These are phyloP conservation scores for Platycheirus albimanus DNA, from an alignment of 2,888 invertebrate genomes.

Conservation along the genomic window DNA sequence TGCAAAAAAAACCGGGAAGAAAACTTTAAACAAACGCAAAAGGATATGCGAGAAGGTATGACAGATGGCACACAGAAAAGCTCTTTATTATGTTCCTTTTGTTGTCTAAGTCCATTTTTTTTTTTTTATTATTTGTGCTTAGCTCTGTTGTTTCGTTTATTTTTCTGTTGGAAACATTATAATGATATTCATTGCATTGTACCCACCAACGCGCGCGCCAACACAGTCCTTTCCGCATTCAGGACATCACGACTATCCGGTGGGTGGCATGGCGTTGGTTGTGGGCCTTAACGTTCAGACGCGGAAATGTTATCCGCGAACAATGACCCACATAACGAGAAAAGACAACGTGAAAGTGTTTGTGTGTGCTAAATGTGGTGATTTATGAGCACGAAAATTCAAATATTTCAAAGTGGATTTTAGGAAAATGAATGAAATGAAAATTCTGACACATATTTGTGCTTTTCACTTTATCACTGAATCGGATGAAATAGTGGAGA, in stretches of 20 bases:
- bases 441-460: slow-evolving; percentile 67
- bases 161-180: slow-evolving; percentile 30
- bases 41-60: slow-evolving; percentile 67
- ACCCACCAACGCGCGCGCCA: neutral
- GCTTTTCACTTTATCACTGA: slow-evolving; percentile 39
- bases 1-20: slow-evolving; percentile 27
- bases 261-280: neutral
- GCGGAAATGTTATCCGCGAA: slow-evolving; percentile 71
- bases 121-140: slow-evolving; percentile 38
- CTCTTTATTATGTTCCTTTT: slow-evolving; percentile 61
- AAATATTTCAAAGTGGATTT: slow-evolving; percentile 70
- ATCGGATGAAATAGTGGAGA: slow-evolving; percentile 7
- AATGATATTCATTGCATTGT: slow-evolving; percentile 70
- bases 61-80: slow-evolving; percentile 72
- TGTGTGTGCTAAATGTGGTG: slow-evolving; percentile 38
- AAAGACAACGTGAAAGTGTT: slow-evolving; percentile 6
- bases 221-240: slow-evolving; percentile 4
- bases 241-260: slow-evolving; percentile 41
- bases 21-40: slow-evolving; percentile 67
- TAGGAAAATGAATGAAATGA: slow-evolving; percentile 65
- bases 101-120: slow-evolving; percentile 50
- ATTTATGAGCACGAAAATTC: slow-evolving; percentile 63
- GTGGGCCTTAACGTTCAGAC: slow-evolving; percentile 29
- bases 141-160: slow-evolving; percentile 22
- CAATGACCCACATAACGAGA: slow-evolving; percentile 61